These are phyloP conservation scores for Okapia johnstoni DNA, from an alignment of 2,113 vertebrate genomes.

Conservation along the genomic window DNA sequence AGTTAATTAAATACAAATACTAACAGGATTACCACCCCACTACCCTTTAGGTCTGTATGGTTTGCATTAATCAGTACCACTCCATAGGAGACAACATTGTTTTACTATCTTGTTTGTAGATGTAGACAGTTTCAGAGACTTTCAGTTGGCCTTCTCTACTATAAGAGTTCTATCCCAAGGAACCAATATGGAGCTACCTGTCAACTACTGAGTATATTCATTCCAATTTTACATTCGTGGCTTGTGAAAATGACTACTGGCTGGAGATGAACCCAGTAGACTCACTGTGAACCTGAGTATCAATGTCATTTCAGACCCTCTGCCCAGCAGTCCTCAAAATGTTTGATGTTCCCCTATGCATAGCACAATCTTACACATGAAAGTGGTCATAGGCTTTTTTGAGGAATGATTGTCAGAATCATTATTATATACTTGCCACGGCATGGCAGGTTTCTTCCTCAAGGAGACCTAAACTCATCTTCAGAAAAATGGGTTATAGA, in stretches of 20 bases:
- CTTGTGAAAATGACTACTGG: background rate
- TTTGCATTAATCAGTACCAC: background rate
- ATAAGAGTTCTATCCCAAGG: background rate
- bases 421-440: background rate
- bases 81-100: background rate
- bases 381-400: background rate
- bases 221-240: background rate
- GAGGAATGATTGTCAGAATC: background rate
- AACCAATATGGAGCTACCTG: background rate
- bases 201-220: background rate
- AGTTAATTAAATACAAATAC: background rate
- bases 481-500: background rate
- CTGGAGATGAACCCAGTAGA: background rate
- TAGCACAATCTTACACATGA: background rate
- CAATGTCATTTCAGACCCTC: background rate
- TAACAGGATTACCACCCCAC: background rate
- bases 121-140: background rate
- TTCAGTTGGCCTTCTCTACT: background rate
- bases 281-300: background rate
- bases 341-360: background rate
- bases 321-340: background rate
- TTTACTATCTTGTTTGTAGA: background rate
- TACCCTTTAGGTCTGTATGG: background rate
- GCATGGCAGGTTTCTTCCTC: background rate
- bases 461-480: background rate